Evolutionary conservation across 1,140 invertebrate species (phyloP), one percentile per base, ranked within the genome.

Genomic region (Drosophila bipectinata): DNA sequence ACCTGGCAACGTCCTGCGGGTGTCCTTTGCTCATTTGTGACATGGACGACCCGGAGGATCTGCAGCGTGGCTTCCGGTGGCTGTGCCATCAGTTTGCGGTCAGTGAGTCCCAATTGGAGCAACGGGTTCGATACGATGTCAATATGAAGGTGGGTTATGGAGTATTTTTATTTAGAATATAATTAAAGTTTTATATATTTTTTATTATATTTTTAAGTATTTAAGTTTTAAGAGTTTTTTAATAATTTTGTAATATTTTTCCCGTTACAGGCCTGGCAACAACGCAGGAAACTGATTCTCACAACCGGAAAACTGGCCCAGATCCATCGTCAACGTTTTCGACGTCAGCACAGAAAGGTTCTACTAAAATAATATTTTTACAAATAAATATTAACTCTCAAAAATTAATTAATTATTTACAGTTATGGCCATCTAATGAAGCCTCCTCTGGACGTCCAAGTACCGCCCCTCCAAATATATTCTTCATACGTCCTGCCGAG

Each of bases 311-410:
- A 88, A 14, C 30, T 79, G 56, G 49, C 61, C 5, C 79, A 83
- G 26, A 79, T 83, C n/a, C 83, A 77, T 58, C 64, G 79, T 0
- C 57, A 79, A 18, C 83, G 83, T 4, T 88, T 88, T 56, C 72
- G 72, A 3, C 57, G 83, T 0, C 60, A 28, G 0, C 30, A 77
- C 5, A 37, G 83, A 24, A 83, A 77, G 61, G 83, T 88, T 4
- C 4, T 28, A 7, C 5, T 28, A 5, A 28, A 28, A 26, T 1
- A 21, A 21, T 21, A 3, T 21, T 0, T 21, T 21, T 21, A 3
- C 3, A 21, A 3, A 3, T 3, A 3, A 21, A 21, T 21, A 21
- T 3, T 21, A 21, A 21, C 3, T 21, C 3, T 21, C 0, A 21
- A 21, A 18, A 21, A 18, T 52, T 44, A 12, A 18, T 8, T n/a